Percentiles rank a stretch among this genome's conserved stretches.
These are phyloP conservation scores for Helarctos malayanus DNA, from an alignment of 2,797 vertebrate genomes.

Conservation along the genomic window DNA sequence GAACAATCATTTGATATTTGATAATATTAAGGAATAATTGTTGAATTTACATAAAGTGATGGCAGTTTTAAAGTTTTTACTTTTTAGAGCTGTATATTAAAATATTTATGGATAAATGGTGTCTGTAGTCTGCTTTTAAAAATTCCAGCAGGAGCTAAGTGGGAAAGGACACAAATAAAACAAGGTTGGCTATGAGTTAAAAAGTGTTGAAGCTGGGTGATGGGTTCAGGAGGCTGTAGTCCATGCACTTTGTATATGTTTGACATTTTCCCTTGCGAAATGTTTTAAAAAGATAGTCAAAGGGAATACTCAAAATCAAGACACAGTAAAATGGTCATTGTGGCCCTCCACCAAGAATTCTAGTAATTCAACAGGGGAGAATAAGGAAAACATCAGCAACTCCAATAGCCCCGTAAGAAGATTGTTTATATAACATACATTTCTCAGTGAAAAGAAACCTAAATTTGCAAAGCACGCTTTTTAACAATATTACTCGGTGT, in stretches of 20 bases:
- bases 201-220: background rate
- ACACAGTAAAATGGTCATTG: background rate
- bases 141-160: background rate
- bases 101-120: background rate
- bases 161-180: background rate
- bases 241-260: background rate
- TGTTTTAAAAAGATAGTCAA: background rate
- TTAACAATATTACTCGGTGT: background rate
- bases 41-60: background rate
- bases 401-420: background rate
- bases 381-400: background rate
- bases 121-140: background rate
- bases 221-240: background rate
- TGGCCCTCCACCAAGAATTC: background rate
- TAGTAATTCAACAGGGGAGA: background rate
- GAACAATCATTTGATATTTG: background rate
- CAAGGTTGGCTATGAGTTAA: background rate
- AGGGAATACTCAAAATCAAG: background rate
- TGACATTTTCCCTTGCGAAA: background rate
- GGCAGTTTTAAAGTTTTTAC: background rate
- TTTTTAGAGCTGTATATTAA: background rate
- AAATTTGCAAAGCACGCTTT: background rate
- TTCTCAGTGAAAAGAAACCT: slow-evolving; percentile 5
- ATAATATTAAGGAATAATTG: background rate
- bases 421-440: background rate